Percentiles rank a stretch among this genome's conserved stretches.
Evolutionary conservation across 2,113 vertebrate genomes (phyloP).

Genomic region (Zingel zingel): DNA sequence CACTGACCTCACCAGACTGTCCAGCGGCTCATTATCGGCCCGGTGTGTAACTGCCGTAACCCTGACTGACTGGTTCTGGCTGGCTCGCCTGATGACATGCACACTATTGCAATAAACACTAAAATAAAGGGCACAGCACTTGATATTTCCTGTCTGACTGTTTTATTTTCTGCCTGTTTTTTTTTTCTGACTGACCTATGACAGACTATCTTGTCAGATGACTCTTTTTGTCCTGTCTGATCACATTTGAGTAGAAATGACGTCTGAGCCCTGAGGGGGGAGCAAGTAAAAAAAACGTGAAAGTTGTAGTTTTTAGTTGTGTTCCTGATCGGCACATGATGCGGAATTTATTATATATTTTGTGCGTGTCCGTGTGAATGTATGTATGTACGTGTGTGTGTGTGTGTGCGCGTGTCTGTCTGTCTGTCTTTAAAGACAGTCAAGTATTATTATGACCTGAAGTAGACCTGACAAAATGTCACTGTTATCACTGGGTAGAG

Average conservation of each 20-base stretch:
- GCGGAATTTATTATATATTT: conserved; percentile 44
- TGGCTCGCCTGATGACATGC: neutral
- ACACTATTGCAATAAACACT: conserved; percentile 33
- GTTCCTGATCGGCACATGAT: conserved; percentile 17
- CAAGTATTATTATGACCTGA: conserved; percentile 73
- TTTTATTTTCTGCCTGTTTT: conserved; percentile 1
- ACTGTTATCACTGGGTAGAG: conserved; percentile 71
- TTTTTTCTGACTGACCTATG: conserved; percentile 15
- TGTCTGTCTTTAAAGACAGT: conserved; percentile 37
- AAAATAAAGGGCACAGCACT: conserved; percentile 45
- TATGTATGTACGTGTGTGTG: neutral
- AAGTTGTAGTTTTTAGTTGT: conserved; percentile 31
- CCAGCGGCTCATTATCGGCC: too few relatives aligned
- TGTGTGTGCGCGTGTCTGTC: neutral
- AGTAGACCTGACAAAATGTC: conserved; percentile 67
- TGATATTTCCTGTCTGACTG: conserved; percentile 25
- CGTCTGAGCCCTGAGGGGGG: conserved; percentile 8
- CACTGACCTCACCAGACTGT: too few relatives aligned
- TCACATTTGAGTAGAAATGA: conserved; percentile 46
- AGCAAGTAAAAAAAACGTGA: neutral
- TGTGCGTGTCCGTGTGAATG: conserved; percentile 6
- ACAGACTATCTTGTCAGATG: neutral
- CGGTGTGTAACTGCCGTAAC: neutral
- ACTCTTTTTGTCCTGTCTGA: conserved; percentile 43
- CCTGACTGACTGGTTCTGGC: conserved; percentile 11